Base-by-base conservation (phyloP, 2,888 invertebrate species). In the Girardia tigrina region DNA sequence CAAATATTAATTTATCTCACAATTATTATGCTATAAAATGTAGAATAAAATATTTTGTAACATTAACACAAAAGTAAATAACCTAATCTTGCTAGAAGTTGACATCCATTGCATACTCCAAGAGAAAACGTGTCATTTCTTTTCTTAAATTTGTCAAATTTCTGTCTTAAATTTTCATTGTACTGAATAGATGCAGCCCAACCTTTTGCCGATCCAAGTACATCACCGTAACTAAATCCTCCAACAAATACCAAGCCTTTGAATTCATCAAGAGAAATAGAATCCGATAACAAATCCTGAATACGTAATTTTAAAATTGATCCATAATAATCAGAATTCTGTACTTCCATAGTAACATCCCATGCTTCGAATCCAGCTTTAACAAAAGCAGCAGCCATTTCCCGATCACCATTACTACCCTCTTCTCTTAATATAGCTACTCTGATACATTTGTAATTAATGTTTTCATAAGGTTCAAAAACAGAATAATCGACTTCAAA, bases 201-300 rank as follows among this genome's bases (percentile, higher is more conserved):
- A 42, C 97, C 86, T 86, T 94, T 95, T 0, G 93, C 95, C 0
- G 95, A 94, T 2, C 97, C 97, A 73, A 95, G 86, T 0, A 95
- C 97, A 90, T 93, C 93, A 70, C 94, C 95, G 84, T 94, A 97
- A 84, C 94, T 95, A 84, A 98, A 98, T n/a, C 98, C 98, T 70
- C 94, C 97, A 0, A 95, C 95, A 83, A 97, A 97, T 72, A 93
- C 89, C 16, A 97, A 82, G 0, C 97, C 95, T 79, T 89, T 88
- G 86, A 94, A 95, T 26, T 87, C 86, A 77, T 91, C 90, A 36
- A 94, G 85, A 0, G 73, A 20, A 20, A 72, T 72, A 14, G 27
- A 72, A 26, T 36, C 73, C 2, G 73, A 72, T 26, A 72, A 72
- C 23, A 72, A 36, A 29, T 72, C 73, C 73, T 72, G 27, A 29